Evolutionary conservation across 2,113 vertebrate species (phyloP).

Genomic region (Tetrax tetrax): DNA sequence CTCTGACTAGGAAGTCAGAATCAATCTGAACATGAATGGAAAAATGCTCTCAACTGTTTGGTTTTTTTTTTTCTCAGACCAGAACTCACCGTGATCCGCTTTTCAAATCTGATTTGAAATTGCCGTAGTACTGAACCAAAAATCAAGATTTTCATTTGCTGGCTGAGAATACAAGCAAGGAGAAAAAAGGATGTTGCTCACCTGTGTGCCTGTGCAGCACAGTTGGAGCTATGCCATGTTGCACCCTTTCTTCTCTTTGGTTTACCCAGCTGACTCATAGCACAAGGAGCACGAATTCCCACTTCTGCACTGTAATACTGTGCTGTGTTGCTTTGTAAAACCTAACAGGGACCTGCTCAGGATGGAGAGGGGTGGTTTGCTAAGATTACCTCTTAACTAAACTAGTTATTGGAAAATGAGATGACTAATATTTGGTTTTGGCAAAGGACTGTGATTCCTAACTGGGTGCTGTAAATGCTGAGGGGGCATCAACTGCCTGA

Average conservation of each 20-base stretch:
- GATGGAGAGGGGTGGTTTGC: background rate
- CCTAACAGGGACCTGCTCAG: background rate
- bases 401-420: background rate
- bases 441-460: background rate
- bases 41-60: background rate
- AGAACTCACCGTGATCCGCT: background rate
- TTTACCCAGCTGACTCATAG: background rate
- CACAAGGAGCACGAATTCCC: background rate
- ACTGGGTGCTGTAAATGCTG: background rate
- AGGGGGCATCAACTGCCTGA: background rate
- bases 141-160: background rate
- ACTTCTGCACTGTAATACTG: background rate
- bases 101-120: background rate
- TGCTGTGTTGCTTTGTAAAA: background rate
- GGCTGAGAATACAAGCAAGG: background rate
- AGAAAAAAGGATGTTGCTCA: background rate
- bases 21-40: background rate
- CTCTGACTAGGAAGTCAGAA: background rate
- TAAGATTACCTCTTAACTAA: background rate
- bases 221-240: background rate
- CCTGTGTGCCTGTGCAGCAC: background rate
- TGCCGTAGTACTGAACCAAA: background rate
- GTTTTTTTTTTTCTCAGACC: background rate
- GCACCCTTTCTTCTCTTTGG: background rate
- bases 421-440: background rate